These are phyloP conservation scores for Siderastrea radians DNA, from an alignment of 92 coral and sea anemone species.

Conservation along the genomic window DNA sequence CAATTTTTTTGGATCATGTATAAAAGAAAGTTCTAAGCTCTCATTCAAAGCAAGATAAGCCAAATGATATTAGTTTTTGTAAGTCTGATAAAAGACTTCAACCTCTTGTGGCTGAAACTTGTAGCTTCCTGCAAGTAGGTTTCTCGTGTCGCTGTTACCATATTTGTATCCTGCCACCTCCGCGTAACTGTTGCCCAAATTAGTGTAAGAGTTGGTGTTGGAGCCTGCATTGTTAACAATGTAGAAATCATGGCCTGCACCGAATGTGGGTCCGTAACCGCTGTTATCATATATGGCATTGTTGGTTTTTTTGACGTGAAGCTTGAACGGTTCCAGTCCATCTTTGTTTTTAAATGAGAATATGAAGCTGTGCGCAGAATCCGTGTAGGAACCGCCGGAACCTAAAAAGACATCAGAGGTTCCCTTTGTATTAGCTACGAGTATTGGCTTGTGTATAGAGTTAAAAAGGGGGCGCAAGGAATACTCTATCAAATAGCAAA, in stretches of 20 bases:
- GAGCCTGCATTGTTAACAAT: slow-evolving; percentile 64
- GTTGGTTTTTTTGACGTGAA: slow-evolving; percentile 27
- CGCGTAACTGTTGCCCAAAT: slow-evolving; percentile 62
- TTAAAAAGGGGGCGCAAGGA: no score
- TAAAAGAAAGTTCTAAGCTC: not conserved
- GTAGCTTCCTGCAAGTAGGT: slow-evolving; percentile 71
- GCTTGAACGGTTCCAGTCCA: slow-evolving; percentile 68
- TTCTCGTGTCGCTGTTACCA: slow-evolving; percentile 1
- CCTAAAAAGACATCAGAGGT: slow-evolving; percentile 33
- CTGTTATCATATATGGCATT: slow-evolving; percentile 69
- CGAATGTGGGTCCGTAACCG: slow-evolving; percentile 68
- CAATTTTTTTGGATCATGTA: no score
- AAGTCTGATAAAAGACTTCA: slow-evolving; percentile 79
- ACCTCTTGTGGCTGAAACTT: slow-evolving; percentile 73
- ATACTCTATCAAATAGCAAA: no score
- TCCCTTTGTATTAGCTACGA: not conserved
- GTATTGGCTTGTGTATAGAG: no score
- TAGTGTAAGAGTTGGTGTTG: slow-evolving; percentile 58
- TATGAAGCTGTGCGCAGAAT: slow-evolving; percentile 71
- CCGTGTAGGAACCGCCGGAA: slow-evolving; percentile 65
- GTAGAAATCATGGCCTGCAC: slow-evolving; percentile 74
- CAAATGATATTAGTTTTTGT: slow-evolving; percentile 6
- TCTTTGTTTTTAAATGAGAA: slow-evolving; percentile 76
- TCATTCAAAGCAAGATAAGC: not conserved
- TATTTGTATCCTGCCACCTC: slow-evolving; percentile 56